phyloP scores from a whole-genome alignment of 2,888 invertebrate species.

The Cryptocephalus primarius region DNA sequence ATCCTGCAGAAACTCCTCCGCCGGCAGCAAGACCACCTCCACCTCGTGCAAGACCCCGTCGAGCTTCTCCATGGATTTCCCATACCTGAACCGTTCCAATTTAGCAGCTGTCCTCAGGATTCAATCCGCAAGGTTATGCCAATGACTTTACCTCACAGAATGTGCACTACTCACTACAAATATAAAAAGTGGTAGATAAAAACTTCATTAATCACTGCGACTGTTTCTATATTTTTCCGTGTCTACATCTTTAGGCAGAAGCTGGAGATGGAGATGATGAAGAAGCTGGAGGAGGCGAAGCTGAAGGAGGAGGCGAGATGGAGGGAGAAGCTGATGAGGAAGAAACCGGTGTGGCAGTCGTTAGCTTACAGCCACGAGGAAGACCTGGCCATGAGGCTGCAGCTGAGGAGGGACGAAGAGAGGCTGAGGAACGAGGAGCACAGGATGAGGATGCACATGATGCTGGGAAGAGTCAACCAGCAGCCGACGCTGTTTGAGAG shows the following conservation, averaged over 20 bases:
- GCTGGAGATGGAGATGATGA: slow-evolving; percentile 51
- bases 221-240: too few species aligned
- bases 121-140: slow-evolving; percentile 43
- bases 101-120: slow-evolving; percentile 56
- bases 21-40: slow-evolving; percentile 27
- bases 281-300: slow-evolving; percentile 47
- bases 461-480: slow-evolving; percentile 57
- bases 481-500: slow-evolving; percentile 63
- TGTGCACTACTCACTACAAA: too few species aligned
- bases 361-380: slow-evolving; percentile 54
- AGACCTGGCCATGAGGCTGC: slow-evolving; percentile 55
- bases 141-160: background rate
- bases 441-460: slow-evolving; percentile 58
- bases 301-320: slow-evolving; percentile 47
- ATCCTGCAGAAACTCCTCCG: slow-evolving; percentile 21
- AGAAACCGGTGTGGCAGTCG: slow-evolving; percentile 60
- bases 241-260: slow-evolving; percentile 37
- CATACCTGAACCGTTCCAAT: slow-evolving; percentile 48
- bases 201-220: too few species aligned
- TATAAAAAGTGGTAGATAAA: too few species aligned
- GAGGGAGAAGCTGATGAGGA: slow-evolving; percentile 48
- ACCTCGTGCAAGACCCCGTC: slow-evolving; percentile 28
- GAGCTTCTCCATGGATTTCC: slow-evolving; percentile 33
- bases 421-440: slow-evolving; percentile 56
- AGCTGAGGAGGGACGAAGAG: slow-evolving; percentile 57